phyloP scores from a whole-genome alignment of 2,888 invertebrate species.

The Diabrotica balteata region DNA sequence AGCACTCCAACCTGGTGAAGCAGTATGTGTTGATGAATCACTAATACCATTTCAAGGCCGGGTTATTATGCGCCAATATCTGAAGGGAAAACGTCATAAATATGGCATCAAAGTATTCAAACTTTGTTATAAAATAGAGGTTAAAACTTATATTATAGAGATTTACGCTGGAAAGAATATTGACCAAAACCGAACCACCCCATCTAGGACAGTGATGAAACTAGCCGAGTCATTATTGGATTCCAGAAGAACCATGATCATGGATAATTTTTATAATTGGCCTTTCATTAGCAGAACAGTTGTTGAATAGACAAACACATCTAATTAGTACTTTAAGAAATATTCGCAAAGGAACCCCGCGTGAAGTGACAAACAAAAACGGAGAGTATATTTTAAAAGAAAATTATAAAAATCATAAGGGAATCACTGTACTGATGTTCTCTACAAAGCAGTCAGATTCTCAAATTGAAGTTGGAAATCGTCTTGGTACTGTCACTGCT shows the following conservation, averaged over 20 bases:
- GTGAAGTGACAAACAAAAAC: too few species aligned
- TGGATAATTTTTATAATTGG: constrained; percentile 24
- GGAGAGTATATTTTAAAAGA: constrained; percentile 15
- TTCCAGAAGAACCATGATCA: constrained; percentile 23
- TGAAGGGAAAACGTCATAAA: too few species aligned
- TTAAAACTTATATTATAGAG: constrained; percentile 18
- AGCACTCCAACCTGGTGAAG: constrained; percentile 19
- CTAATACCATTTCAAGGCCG: too few species aligned
- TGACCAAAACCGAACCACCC: constrained; percentile 23
- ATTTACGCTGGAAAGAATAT: constrained; percentile 20
- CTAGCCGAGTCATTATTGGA: constrained; percentile 19
- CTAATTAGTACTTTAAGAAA: too few species aligned
- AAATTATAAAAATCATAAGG: constrained; percentile 22
- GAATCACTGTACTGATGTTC: constrained; percentile 18
- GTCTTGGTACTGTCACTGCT: constrained; percentile 18
- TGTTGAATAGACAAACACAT: too few species aligned
- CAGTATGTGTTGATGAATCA: too few species aligned
- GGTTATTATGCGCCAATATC: too few species aligned
- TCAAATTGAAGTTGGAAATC: constrained; percentile 20
- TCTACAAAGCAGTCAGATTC: constrained; percentile 24
- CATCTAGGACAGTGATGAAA: constrained; percentile 15
- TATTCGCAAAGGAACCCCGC: too few species aligned
- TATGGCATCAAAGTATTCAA: constrained; percentile 17
- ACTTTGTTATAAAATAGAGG: constrained; percentile 22
- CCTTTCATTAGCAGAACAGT: too few species aligned